Conservation (phyloP, 2,888 invertebrate species). For the Diplazon laetatorius region DNA sequence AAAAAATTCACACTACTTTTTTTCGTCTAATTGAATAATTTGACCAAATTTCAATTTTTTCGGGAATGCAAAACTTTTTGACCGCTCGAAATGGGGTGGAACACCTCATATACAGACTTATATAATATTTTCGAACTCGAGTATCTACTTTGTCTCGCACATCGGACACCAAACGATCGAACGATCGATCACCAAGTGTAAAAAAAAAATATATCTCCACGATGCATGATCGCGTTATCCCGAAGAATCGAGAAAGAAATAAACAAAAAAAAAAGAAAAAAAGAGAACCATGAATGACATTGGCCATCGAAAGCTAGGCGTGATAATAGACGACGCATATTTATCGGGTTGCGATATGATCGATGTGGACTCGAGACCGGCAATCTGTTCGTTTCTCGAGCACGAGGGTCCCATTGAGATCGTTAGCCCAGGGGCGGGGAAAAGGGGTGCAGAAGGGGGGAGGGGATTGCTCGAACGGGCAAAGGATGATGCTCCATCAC, state of each 20-base stretch:
- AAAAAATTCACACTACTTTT: too few species aligned
- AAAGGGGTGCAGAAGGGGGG: too few species aligned
- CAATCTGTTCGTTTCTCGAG: conserved; percentile 33
- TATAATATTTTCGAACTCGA: too few species aligned
- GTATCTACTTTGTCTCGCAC: too few species aligned
- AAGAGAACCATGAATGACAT: neutral
- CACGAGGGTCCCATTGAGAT: conserved; percentile 23
- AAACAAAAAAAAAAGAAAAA: too few species aligned
- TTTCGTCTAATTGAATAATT: too few species aligned
- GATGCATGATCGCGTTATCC: neutral
- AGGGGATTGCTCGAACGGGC: conserved; percentile 33
- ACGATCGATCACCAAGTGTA: neutral
- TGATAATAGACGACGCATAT: conserved; percentile 14
- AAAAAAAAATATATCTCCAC: neutral
- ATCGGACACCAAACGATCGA: neutral
- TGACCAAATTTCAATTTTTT: too few species aligned
- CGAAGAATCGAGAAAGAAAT: too few species aligned
- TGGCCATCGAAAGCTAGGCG: neutral
- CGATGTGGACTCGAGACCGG: conserved; percentile 27
- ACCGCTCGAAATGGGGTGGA: too few species aligned
- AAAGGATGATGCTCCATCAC: conserved; percentile 45
- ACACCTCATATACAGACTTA: too few species aligned
- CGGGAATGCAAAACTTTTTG: too few species aligned
- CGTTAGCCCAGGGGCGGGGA: too few species aligned
- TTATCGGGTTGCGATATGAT: conserved; percentile 46